Evolutionary conservation across 2,797 vertebrate species (phyloP).

Genomic region (Bovichtus variegatus): DNA sequence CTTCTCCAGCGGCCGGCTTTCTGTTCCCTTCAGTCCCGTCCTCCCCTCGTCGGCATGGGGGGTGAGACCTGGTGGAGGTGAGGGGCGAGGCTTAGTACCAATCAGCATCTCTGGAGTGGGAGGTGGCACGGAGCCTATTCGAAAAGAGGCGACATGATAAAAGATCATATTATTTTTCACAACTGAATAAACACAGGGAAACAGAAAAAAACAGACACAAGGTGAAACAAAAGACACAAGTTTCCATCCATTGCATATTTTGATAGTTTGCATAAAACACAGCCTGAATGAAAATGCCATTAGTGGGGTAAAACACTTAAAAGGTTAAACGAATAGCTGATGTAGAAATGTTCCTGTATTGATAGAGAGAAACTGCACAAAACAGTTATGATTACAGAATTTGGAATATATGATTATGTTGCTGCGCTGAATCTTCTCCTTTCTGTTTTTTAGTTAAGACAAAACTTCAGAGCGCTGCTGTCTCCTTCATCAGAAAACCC

Average conservation of each 20-base stretch:
- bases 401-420: background rate
- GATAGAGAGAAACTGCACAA: background rate
- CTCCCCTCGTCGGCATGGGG: conserved; percentile 77
- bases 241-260: background rate
- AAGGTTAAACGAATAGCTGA: background rate
- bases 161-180: background rate
- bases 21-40: conserved; percentile 72
- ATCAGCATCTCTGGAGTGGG: conserved; percentile 53
- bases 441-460: no score
- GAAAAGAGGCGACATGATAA: conserved; percentile 1
- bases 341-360: background rate
- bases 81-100: conserved; percentile 73
- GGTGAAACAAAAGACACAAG: background rate
- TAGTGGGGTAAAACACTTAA: background rate
- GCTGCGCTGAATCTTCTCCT: no score
- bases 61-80: conserved; percentile 83
- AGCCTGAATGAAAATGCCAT: background rate
- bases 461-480: no score
- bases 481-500: no score
- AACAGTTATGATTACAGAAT: background rate
- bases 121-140: conserved; percentile 56
- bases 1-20: conserved; percentile 83
- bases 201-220: background rate
- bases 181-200: background rate
- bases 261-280: background rate